Evolutionary conservation across 92 coral and sea anemone genomes (phyloP).

Genomic region (Porites divaricata): DNA sequence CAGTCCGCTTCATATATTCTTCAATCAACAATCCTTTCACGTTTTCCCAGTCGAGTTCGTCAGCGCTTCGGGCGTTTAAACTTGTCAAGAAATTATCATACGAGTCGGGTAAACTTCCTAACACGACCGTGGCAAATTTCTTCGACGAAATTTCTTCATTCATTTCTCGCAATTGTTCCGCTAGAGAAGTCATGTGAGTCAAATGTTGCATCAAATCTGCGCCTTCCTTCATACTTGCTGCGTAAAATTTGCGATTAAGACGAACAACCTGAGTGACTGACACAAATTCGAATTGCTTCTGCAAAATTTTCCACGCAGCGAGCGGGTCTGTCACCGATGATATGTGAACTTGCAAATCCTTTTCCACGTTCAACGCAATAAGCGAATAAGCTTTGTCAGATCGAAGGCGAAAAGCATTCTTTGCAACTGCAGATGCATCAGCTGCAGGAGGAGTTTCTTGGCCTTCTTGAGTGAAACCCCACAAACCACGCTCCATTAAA

Average conservation of each 20-base stretch:
- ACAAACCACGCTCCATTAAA: too few species aligned
- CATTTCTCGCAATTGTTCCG: slow-evolving; percentile 68
- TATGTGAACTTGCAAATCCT: too few species aligned
- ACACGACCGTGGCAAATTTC: slow-evolving; percentile 68
- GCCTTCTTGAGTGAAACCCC: too few species aligned
- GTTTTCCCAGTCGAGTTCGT: slow-evolving; percentile 74
- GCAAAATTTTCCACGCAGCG: slow-evolving; percentile 59
- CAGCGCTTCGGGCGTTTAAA: slow-evolving; percentile 62
- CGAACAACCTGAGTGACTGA: slow-evolving; percentile 70
- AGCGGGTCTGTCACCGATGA: slow-evolving; percentile 34
- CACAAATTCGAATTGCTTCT: slow-evolving; percentile 59
- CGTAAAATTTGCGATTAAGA: slow-evolving; percentile 57
- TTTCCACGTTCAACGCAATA: too few species aligned
- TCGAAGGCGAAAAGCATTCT: too few species aligned
- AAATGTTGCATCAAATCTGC: slow-evolving; percentile 17
- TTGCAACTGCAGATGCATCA: too few species aligned
- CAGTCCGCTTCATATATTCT: slow-evolving; percentile 56
- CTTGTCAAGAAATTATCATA: slow-evolving; percentile 70
- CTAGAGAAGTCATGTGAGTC: slow-evolving; percentile 73
- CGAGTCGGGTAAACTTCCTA: slow-evolving; percentile 75
- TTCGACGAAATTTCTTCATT: slow-evolving; percentile 68
- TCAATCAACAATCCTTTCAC: slow-evolving; percentile 52
- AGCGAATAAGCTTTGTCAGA: too few species aligned
- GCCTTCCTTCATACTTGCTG: slow-evolving; percentile 73
- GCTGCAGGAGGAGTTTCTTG: neutral